Conservation (phyloP, 2,888 invertebrate species). For the Trichogramma evanescens region DNA sequence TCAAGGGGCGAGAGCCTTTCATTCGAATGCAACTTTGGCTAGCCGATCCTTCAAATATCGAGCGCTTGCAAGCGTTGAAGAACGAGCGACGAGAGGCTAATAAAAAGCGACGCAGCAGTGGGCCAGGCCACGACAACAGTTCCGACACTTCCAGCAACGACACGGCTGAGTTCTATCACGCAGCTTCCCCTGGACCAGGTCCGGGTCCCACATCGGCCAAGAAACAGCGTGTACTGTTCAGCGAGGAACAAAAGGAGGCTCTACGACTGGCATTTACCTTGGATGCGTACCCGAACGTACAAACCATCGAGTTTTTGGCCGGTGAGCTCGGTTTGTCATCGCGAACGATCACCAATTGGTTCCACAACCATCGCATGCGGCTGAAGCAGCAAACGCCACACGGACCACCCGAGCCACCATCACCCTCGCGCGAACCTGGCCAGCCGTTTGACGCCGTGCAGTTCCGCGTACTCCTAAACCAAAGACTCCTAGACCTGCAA, state of each 20-base stretch:
- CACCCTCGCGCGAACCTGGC: constrained; percentile 67
- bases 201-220: constrained; percentile 81
- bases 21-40: constrained; percentile 96
- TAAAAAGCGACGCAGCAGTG: constrained; percentile 78
- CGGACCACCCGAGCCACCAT: constrained; percentile 53
- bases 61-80: constrained; percentile 83
- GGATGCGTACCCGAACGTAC: constrained; percentile 95
- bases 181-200: constrained; percentile 65
- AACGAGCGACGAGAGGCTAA: constrained; percentile 87
- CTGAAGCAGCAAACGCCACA: constrained; percentile 86
- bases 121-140: constrained; percentile 77
- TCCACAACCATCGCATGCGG: constrained; percentile 99
- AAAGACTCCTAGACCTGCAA: constrained; percentile 79
- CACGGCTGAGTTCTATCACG: constrained; percentile 81
- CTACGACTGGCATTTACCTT: constrained; percentile 86
- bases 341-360: constrained; percentile 98
- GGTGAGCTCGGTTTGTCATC: constrained; percentile 84
- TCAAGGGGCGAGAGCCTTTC: constrained; percentile 94
- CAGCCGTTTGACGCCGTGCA: constrained; percentile 88
- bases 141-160: constrained; percentile 84
- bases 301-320: constrained; percentile 92
- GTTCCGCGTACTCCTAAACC: constrained; percentile 80
- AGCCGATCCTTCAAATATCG: constrained; percentile 90
- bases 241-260: constrained; percentile 97
- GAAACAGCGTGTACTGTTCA: constrained; percentile 92